Evolutionary conservation across 2,797 vertebrate genomes (phyloP), one percentile per base, ranked within the genome.

Genomic region (Meda fulgida): DNA sequence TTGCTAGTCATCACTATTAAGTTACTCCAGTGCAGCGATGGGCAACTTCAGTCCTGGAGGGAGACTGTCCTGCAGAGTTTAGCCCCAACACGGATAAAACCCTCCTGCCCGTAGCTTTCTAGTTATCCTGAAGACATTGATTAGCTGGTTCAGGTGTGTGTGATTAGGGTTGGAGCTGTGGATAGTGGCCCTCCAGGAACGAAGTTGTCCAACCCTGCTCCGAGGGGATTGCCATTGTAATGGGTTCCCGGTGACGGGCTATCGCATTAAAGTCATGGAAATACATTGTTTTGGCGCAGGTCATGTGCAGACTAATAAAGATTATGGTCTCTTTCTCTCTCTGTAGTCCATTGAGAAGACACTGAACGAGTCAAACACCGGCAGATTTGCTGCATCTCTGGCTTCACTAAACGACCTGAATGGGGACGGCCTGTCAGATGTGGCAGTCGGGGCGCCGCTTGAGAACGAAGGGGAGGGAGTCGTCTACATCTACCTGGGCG

Each of bases 371-470:
- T 34, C 87, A 76, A 84, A 82, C 87, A 87, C 88, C 91, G 92
- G 95, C 23, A 92, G 94, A 66, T 98, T 98, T 88, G 96, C 96
- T 73, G 90, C 93, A 0, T 93, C 95, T 48, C 93, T 98, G 72
- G 67, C 95, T 1, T 91, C 93, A 13, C 88, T 97, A 65, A 84
- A 89, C 10, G 97, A 98, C 90, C 85, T 97, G 88, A 96, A 97
- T 5, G 97, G 96, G 75, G 97, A 98, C 4, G 29, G 80, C 1
- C 90, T 96, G 75, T 75, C 38, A 13, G 97, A 98, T 0, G 89
- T 97, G 80, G 97, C 96, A 1, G 95, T 97, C 38, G 97, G 96
- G 43, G 96, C 96, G 2, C 97, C 97, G 0, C 92, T 96, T 3
- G 97, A 97, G 85, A 90, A 97, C 23, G 91, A 94, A 5, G 91